phyloP scores from a whole-genome alignment of 2,888 invertebrate genomes.

The Catocala fraxini region DNA sequence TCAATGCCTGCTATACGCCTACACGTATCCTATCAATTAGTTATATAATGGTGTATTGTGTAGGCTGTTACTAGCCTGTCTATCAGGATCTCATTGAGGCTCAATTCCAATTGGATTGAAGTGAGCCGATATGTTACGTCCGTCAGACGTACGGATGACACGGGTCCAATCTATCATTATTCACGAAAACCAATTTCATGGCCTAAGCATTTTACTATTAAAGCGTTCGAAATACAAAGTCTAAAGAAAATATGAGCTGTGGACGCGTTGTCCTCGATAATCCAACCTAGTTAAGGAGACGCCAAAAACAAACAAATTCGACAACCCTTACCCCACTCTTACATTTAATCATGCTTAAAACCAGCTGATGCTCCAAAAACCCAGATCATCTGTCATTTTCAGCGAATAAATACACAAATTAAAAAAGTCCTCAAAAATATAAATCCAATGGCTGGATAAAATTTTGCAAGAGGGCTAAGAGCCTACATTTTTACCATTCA shows the following conservation, averaged over 20 bases:
- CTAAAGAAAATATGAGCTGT: not conserved
- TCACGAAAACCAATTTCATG: slow-evolving; percentile 2
- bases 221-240: not conserved
- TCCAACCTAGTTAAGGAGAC: slow-evolving; percentile 1
- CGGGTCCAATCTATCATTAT: slow-evolving; percentile 2
- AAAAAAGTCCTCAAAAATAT: slow-evolving; percentile 14
- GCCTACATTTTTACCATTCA: too few species aligned
- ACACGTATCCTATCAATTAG: too few species aligned
- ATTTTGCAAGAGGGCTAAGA: not conserved
- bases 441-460: slow-evolving; percentile 13
- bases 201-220: not conserved
- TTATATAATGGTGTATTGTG: too few species aligned
- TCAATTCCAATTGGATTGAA: not conserved
- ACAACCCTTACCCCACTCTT: not conserved
- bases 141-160: not conserved
- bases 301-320: slow-evolving; percentile 2
- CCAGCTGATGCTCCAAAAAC: slow-evolving; percentile 12
- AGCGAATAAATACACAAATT: slow-evolving; percentile 5
- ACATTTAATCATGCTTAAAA: slow-evolving; percentile 3
- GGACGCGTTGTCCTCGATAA: not conserved
- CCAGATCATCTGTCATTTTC: slow-evolving; percentile 15
- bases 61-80: too few species aligned
- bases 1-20: too few species aligned
- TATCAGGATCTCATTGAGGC: not conserved
- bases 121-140: not conserved